Percentiles rank a stretch among this genome's conserved stretches.
Evolutionary conservation across 2,797 vertebrate species (phyloP).

Genomic region (Spea hammondii): DNA sequence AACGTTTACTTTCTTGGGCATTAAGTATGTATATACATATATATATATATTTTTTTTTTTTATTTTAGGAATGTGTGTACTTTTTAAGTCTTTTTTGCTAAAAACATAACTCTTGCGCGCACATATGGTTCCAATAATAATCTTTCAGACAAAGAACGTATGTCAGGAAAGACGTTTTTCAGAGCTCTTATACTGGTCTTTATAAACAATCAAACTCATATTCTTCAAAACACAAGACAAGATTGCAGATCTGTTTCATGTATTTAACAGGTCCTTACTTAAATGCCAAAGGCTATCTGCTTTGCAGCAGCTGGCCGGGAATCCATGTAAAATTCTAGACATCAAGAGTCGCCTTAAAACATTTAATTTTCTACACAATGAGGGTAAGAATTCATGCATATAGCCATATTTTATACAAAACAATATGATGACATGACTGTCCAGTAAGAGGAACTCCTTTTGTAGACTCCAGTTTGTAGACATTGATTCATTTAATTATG

Average conservation of each 20-base stretch:
- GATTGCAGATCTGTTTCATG: constrained; percentile 43
- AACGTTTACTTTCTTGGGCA: too few species aligned
- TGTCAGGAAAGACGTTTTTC: constrained; percentile 50
- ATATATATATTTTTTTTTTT: not conserved
- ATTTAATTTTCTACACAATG: not conserved
- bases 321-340: constrained; percentile 23
- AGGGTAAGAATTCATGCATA: not conserved
- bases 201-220: constrained; percentile 57
- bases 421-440: too few species aligned
- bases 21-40: not conserved
- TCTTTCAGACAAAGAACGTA: constrained; percentile 56
- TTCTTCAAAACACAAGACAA: constrained; percentile 47
- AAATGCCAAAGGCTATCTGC: constrained; percentile 42
- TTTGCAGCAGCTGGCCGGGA: constrained; percentile 25
- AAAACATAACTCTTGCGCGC: constrained; percentile 10
- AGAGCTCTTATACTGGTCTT: constrained; percentile 57
- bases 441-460: too few species aligned
- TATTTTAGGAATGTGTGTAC: not conserved
- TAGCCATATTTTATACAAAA: constrained; percentile 7
- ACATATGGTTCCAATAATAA: constrained; percentile 57
- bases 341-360: not conserved
- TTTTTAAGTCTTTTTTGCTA: not conserved
- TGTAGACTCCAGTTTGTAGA: too few species aligned
- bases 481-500: too few species aligned
- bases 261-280: constrained; percentile 44